Evolutionary conservation across 2,888 invertebrate genomes (phyloP), one percentile per base, ranked within the genome.

Genomic region (Nemotelus nigrinus): DNA sequence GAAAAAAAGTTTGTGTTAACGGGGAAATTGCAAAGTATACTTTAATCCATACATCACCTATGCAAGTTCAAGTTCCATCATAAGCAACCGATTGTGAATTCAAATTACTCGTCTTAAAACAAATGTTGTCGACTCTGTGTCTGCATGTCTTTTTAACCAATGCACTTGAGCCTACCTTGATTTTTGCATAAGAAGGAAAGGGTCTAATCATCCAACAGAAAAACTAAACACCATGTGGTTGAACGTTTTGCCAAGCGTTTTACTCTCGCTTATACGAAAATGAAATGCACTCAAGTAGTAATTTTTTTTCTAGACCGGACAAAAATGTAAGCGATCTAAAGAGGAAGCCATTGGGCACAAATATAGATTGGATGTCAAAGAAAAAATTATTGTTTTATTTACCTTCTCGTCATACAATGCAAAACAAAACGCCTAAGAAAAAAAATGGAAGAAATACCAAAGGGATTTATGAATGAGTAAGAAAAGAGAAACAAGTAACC

Each of bases 311-410:
- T 8, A 55, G 70, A 70, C 70, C 70, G 78, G 55, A 78, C 63
- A 80, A 80, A 81, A 83, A 82, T 86, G 86, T 84, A 87, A 86
- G 84, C 84, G 87, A 86, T 85, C 85, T 85, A 80, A 83, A 85
- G 82, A 85, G 87, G 87, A 86, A 87, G 85, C 86, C 87, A 83
- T 85, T 86, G 8, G 63, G 74, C 60, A 74, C 48, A 47, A 86
- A 82, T 80, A 81, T 81, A 81, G 79, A 81, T 80, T 79, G 78
- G 78, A 79, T 81, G 80, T 81, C 81, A 77, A 80, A 48, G 74
- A 74, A 74, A 74, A 74, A 74, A 74, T 63, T 47, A 60, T 57
- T 47, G 72, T 47, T 72, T 47, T 25, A 25, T 25, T 25, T 25
- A 25, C 25, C 25, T 25, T 25, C 25, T 25, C 25, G 25, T 25